Percentiles rank a stretch among this genome's conserved stretches.
These are phyloP conservation scores for Sisyra nigra DNA, from an alignment of 2,888 invertebrate genomes.

Conservation along the genomic window DNA sequence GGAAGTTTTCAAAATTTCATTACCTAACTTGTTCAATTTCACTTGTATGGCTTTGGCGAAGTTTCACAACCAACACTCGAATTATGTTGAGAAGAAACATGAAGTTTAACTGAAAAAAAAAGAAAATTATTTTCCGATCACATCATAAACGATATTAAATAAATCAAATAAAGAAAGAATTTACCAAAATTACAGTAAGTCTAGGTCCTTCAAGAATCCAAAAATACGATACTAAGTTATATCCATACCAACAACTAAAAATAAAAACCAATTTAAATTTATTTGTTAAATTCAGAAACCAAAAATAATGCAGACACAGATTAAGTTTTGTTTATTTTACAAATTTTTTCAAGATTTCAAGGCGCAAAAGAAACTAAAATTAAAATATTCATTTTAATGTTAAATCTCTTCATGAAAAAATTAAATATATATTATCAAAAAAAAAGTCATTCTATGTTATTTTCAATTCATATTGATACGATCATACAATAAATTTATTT, in stretches of 20 bases:
- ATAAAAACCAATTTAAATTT: constrained; percentile 1
- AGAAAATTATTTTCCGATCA: constrained; percentile 2
- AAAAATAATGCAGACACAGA: too few species aligned
- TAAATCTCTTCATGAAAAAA: too few species aligned
- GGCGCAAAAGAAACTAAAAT: too few species aligned
- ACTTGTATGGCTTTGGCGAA: constrained; percentile 53
- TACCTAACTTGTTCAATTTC: constrained; percentile 60
- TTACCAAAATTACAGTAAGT: constrained; percentile 61
- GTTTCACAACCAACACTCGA: constrained; percentile 57
- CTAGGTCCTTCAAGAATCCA: constrained; percentile 88
- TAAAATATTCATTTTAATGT: too few species aligned
- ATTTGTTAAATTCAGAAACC: background rate
- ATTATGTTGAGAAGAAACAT: constrained; percentile 66
- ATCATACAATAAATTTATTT: too few species aligned
- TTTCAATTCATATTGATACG: too few species aligned
- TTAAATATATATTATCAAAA: too few species aligned
- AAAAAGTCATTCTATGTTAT: too few species aligned
- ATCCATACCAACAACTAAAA: constrained; percentile 65
- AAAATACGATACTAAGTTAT: constrained; percentile 62
- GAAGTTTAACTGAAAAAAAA: constrained; percentile 49
- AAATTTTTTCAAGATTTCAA: too few species aligned
- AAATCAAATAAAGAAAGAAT: constrained; percentile 16
- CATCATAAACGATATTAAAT: background rate
- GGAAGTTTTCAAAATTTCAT: constrained; percentile 15
- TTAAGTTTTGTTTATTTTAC: too few species aligned